phyloP scores from a whole-genome alignment of 2,888 invertebrate species.

The Reticulitermes lucifugus region DNA sequence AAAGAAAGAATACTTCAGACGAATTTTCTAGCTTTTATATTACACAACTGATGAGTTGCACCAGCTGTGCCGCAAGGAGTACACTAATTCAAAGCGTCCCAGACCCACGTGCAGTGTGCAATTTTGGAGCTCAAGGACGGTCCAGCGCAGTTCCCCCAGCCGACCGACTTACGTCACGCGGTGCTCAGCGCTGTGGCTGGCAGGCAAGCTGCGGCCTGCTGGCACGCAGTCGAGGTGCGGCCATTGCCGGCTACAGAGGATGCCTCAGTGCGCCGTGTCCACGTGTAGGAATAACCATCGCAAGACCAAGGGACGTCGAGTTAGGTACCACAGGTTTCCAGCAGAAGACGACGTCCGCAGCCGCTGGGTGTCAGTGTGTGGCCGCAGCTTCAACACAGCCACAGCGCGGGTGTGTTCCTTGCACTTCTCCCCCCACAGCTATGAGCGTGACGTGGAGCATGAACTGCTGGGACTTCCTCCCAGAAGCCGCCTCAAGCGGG shows the following conservation, averaged over 20 bases:
- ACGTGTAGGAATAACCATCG: conserved; percentile 70
- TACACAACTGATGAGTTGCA: no score
- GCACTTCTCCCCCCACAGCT: conserved; percentile 66
- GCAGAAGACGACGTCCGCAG: conserved; percentile 67
- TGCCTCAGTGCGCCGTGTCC: conserved; percentile 71
- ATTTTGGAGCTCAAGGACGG: no score
- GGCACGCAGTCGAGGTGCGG: conserved; percentile 50
- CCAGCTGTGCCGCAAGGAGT: no score
- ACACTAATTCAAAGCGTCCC: no score
- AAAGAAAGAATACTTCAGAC: no score
- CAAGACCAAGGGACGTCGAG: conserved; percentile 68
- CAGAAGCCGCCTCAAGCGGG: conserved; percentile 66
- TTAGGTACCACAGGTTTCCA: conserved; percentile 71
- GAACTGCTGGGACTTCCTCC: conserved; percentile 68
- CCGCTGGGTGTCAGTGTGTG: conserved; percentile 68
- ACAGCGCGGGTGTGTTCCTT: conserved; percentile 69
- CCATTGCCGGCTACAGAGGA: conserved; percentile 55
- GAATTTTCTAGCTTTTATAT: no score
- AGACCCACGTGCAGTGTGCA: no score
- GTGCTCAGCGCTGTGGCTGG: conserved; percentile 49
- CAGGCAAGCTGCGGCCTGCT: conserved; percentile 34
- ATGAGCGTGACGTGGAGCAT: conserved; percentile 70
- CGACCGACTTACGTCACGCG: conserved; percentile 51
- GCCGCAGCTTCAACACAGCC: conserved; percentile 67
- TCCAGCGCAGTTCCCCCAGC: background rate